phyloP scores from a whole-genome alignment of 2,797 vertebrate species.

The Spheniscus humboldti region DNA sequence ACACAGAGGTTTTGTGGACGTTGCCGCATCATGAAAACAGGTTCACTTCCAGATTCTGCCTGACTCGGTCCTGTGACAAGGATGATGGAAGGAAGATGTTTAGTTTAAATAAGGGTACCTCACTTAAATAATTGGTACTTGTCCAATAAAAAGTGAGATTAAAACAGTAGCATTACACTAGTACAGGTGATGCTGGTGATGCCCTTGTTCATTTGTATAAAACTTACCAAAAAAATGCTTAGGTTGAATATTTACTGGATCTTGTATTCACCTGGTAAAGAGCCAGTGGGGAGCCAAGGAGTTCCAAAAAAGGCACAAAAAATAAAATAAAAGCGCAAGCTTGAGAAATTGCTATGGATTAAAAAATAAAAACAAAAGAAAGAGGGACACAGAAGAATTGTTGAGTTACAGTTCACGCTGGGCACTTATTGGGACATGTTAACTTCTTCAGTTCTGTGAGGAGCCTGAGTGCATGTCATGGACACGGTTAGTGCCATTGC shows the following conservation, averaged over 20 bases:
- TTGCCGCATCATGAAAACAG: background rate
- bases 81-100: background rate
- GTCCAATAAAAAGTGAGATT: background rate
- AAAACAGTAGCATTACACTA: background rate
- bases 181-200: background rate
- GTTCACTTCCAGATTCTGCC: background rate
- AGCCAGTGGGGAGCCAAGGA: background rate
- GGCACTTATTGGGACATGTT: background rate
- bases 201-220: background rate
- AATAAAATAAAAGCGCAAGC: background rate
- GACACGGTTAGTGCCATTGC: background rate
- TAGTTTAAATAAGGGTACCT: background rate
- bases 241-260: background rate
- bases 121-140: background rate
- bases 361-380: background rate
- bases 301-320: background rate
- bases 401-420: background rate
- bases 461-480: background rate
- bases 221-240: background rate
- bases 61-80: background rate
- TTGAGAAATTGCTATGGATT: background rate
- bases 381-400: rapidly evolving
- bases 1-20: background rate
- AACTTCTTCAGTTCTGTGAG: background rate
- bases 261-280: background rate